Base-by-base conservation (phyloP, 2,113 vertebrate genomes). In the Hypanus sabinus region DNA sequence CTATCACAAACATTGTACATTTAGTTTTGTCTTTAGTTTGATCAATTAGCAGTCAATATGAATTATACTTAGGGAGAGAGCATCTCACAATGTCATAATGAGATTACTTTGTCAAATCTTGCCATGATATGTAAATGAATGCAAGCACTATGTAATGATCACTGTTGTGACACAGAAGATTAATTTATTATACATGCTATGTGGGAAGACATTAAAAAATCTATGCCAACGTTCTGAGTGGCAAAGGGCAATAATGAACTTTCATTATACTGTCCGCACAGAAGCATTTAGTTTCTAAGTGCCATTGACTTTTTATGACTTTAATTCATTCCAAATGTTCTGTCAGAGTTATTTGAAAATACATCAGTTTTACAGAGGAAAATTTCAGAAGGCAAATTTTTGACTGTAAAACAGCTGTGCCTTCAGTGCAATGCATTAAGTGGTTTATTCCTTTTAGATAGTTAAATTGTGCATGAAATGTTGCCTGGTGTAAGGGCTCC, bases 401-500 rank as follows among this genome's bases (percentile, higher is more conserved):
- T 98, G 98, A 98, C 97, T 97, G 98, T 97, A 98, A 99, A 99
- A 99, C 99, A 99, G 98, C 98, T 99, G 99, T 98, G 98, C 97
- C 98, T 98, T 98, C 98, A 98, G 98, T 98, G 99, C 98, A 99
- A 99, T 98, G 98, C 98, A 99, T 99, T 99, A 99, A 99, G 98
- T 99, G 98, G 98, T 98, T 98, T 98, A 98, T 98, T 98, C 98
- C 98, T 99, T 99, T 99, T 99, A 99, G 98, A 99, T 99, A 98
- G 99, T 99, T 99, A 99, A 99, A 99, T 99, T 99, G 99, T 98
- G 98, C 98, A 99, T 99, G 99, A 99, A 99, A 99, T 99, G 98
- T 98, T 98, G 98, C 98, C 68, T 99, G 99, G 98, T 98, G 97
- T 97, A 96, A 97, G 97, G 97, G 97, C 98, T 98, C 97, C 97